Base-by-base conservation (phyloP, 2,888 invertebrate species). In the Cantharis rufa region DNA sequence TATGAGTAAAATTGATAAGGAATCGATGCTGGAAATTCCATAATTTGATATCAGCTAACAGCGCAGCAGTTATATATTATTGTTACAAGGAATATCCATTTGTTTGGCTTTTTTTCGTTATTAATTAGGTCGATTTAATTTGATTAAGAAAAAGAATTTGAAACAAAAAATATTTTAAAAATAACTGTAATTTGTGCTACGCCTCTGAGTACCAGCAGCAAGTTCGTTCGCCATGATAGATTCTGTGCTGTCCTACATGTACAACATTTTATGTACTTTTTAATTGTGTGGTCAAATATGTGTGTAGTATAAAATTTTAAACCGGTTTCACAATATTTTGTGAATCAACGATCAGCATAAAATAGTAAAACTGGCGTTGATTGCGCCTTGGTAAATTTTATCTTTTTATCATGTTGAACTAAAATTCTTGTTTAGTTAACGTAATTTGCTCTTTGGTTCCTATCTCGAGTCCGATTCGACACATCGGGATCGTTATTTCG, bases 191-290 rank as follows among this genome's bases (percentile, higher is more conserved):
- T n/a, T 21, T 68, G 61, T 32, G n/a, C 70, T 70, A 63, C 74
- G 74, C 74, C 70, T 21, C 68, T 75, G 75, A 18, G 68, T 75
- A 71, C 71, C 75, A 75, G 71, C 71, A 70, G 24, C 64, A 66
- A 48, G 48, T 48, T n/a, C 48, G 48, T 48, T 66, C 64, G 64
- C 64, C 64, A 66, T 66, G 64, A 24, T 63, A 18, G 63, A 21
- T 18, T 66, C 21, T 66, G 64, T 66, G 64, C 24, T 21, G 64
- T 21, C 18, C 64, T 66, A 66, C 64, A 66, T 21, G 64, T 24
- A 13, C 18, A 66, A 15, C 24, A 66, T 66, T 66, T 66, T 66
- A 66, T 66, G 18, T 66, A 66, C 21, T 66, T 66, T 21, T 21
- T 66, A 21, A 66, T 66, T 66, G 24, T 66, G 64, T 66, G 24